These are phyloP conservation scores for Ecdyonurus torrentis DNA, from an alignment of 2,888 invertebrate genomes.

Conservation along the genomic window DNA sequence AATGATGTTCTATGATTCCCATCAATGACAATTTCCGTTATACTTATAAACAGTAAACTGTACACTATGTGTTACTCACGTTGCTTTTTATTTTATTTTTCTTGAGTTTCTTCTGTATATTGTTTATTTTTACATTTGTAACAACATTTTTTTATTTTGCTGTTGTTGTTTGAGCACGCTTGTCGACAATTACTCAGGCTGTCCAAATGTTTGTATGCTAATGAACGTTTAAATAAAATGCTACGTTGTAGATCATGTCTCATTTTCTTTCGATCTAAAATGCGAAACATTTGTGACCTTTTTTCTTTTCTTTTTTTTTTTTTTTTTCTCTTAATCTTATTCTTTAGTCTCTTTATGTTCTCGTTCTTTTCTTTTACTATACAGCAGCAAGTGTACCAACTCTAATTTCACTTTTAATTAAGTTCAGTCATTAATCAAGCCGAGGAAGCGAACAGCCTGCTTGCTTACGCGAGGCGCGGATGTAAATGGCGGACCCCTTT, in stretches of 20 bases:
- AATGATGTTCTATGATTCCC: too few relatives aligned
- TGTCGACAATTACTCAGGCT: not conserved
- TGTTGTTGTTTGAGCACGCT: too few relatives aligned
- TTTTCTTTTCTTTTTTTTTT: not conserved
- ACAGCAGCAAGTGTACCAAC: too few relatives aligned
- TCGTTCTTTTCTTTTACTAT: not conserved
- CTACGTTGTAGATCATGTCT: not conserved
- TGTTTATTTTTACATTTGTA: too few relatives aligned
- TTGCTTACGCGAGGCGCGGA: conserved; percentile 5
- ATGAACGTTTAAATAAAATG: not conserved
- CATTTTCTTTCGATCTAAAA: not conserved
- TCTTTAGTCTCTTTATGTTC: not conserved
- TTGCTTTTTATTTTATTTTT: too few relatives aligned
- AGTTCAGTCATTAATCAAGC: conserved; percentile 34
- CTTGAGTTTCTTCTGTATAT: too few relatives aligned
- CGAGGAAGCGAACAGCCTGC: too few relatives aligned
- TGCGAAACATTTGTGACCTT: not conserved
- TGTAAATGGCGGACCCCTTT: not conserved
- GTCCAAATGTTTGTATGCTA: not conserved
- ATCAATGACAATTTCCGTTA: too few relatives aligned
- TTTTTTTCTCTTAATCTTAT: not conserved
- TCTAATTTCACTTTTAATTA: conserved; percentile 31
- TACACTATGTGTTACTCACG: too few relatives aligned
- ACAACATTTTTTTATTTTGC: too few relatives aligned
- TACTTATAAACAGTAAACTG: too few relatives aligned